Percentiles rank a stretch among this genome's conserved stretches.
These are phyloP conservation scores for Macrostomum lignano DNA, from an alignment of 1,140 invertebrate species.

Conservation along the genomic window DNA sequence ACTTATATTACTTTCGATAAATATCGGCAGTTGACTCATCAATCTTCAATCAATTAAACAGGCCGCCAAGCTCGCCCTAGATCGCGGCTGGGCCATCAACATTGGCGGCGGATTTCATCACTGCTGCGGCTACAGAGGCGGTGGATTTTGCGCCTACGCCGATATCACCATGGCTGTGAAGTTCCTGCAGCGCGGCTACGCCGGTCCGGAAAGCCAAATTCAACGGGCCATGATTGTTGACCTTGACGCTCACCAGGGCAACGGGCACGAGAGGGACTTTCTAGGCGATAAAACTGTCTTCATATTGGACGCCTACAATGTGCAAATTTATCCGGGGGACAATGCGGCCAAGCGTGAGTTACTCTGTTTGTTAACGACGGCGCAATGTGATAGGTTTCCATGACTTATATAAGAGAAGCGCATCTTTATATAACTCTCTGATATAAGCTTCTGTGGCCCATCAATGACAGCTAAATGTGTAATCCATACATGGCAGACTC, in stretches of 20 bases:
- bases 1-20: too few species aligned
- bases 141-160: constrained; percentile 60
- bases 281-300: constrained; percentile 36
- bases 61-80: constrained; percentile 45
- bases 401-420: too few species aligned
- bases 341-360: constrained; percentile 36
- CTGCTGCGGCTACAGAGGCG: constrained; percentile 40
- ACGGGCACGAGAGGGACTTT: constrained; percentile 49
- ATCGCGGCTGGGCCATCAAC: constrained; percentile 56
- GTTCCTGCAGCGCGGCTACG: constrained; percentile 25
- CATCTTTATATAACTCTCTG: too few species aligned
- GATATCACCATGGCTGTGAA: constrained; percentile 49
- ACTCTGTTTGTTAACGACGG: too few species aligned
- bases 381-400: too few species aligned
- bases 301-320: constrained; percentile 59
- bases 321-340: constrained; percentile 48
- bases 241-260: constrained; percentile 60
- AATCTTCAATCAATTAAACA: too few species aligned
- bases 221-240: constrained; percentile 58
- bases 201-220: too few species aligned
- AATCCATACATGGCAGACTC: too few species aligned
- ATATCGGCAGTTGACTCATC: too few species aligned
- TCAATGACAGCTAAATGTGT: too few species aligned
- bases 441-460: too few species aligned
- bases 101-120: constrained; percentile 51